Percentiles rank a stretch among this genome's conserved stretches.
These are phyloP conservation scores for Polyommatus iphigenia DNA, from an alignment of 2,888 invertebrate genomes.

Conservation along the genomic window DNA sequence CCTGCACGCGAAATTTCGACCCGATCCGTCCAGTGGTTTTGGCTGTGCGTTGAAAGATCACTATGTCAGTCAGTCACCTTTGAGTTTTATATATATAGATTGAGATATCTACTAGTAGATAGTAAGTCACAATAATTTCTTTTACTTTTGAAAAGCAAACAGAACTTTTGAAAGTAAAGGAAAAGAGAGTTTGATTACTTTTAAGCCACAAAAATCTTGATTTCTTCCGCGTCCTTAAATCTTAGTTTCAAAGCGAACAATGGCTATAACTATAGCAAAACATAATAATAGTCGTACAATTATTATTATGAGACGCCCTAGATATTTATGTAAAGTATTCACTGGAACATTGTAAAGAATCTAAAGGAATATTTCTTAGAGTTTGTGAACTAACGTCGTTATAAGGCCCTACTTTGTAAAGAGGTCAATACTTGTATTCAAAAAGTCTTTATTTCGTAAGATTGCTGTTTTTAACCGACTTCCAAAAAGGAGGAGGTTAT, in stretches of 20 bases:
- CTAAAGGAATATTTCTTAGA: background rate
- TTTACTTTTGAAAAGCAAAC: too few species aligned
- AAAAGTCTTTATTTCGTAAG: background rate
- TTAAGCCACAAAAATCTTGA: background rate
- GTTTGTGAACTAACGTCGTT: background rate
- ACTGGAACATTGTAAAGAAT: background rate
- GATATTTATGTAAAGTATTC: background rate
- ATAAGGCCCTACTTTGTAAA: background rate
- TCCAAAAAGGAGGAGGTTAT: too few species aligned
- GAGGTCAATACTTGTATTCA: background rate
- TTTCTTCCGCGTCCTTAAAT: background rate
- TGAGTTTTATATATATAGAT: too few species aligned
- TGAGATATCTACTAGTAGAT: too few species aligned
- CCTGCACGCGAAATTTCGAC: too few species aligned
- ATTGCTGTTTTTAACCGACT: background rate
- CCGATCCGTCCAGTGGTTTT: too few species aligned
- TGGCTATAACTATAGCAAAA: background rate
- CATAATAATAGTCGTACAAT: background rate
- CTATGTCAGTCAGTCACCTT: too few species aligned
- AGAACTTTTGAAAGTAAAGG: too few species aligned
- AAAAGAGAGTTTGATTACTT: background rate
- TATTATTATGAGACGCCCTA: background rate
- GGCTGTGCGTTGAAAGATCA: too few species aligned
- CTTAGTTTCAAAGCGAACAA: background rate
- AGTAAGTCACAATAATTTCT: too few species aligned